Evolutionary conservation across 2,888 invertebrate species (phyloP).

Genomic region (Embidobia sp.): DNA sequence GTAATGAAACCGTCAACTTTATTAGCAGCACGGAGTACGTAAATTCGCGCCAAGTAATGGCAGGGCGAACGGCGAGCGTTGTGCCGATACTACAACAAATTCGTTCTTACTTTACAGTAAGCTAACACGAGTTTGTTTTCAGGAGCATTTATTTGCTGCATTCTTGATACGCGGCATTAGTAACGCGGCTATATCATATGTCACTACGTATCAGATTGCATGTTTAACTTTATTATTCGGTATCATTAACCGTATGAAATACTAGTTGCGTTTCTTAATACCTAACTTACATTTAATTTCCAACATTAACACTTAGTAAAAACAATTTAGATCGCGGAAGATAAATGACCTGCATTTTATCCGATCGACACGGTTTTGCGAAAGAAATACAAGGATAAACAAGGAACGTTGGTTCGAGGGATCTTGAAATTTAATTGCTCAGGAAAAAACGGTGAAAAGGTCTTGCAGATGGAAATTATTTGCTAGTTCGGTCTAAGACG

Average conservation of each 20-base stretch:
- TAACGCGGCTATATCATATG: conserved; percentile 42
- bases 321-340: conserved; percentile 38
- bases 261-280: conserved; percentile 40
- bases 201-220: conserved; percentile 50
- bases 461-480: too few species aligned
- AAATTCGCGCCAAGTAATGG: background rate
- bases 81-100: conserved; percentile 34
- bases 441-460: too few species aligned
- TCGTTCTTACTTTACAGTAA: conserved; percentile 38
- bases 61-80: conserved; percentile 2
- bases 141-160: conserved; percentile 53
- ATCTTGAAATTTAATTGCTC: too few species aligned
- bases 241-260: conserved; percentile 43
- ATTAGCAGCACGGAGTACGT: background rate
- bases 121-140: conserved; percentile 49
- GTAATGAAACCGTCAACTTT: conserved; percentile 31
- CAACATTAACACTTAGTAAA: conserved; percentile 39
- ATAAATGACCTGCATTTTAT: background rate
- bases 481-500: too few species aligned
- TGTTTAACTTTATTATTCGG: conserved; percentile 49
- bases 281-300: conserved; percentile 26
- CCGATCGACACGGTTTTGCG: too few species aligned
- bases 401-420: too few species aligned
- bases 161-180: conserved; percentile 51
- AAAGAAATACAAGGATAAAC: too few species aligned